These are phyloP conservation scores for Stenodema calcarata DNA, from an alignment of 2,888 invertebrate genomes.

Conservation along the genomic window DNA sequence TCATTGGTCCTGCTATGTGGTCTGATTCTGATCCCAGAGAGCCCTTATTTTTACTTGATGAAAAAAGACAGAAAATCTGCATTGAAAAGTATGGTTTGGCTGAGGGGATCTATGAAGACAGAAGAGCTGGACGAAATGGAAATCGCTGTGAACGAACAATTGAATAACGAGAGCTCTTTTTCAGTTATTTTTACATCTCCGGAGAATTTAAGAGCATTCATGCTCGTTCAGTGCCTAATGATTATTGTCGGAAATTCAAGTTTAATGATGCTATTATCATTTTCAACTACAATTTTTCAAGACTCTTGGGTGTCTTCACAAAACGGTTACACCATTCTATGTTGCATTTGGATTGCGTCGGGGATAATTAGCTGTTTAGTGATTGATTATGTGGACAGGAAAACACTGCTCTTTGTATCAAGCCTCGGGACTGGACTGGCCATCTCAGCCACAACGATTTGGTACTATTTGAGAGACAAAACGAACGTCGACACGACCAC, in stretches of 20 bases:
- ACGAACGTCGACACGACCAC: slow-evolving; percentile 58
- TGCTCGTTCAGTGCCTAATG: slow-evolving; percentile 50
- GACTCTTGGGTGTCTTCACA: slow-evolving; percentile 44
- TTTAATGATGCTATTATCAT: slow-evolving; percentile 55
- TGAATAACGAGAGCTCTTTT: slow-evolving; percentile 44
- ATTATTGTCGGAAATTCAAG: slow-evolving; percentile 54
- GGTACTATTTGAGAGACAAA: slow-evolving; percentile 49
- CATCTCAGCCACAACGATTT: slow-evolving; percentile 40
- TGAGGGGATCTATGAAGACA: slow-evolving; percentile 34
- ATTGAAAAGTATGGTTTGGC: slow-evolving; percentile 34
- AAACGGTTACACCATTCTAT: slow-evolving; percentile 52
- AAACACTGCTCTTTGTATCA: slow-evolving; percentile 53
- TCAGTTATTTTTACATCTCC: slow-evolving; percentile 51
- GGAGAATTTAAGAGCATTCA: slow-evolving; percentile 51
- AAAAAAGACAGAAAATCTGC: slow-evolving; percentile 61
- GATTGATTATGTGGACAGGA: slow-evolving; percentile 54
- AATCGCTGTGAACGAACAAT: slow-evolving; percentile 48
- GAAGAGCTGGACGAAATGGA: slow-evolving; percentile 49
- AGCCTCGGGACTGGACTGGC: slow-evolving; percentile 42
- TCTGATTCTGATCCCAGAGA: slow-evolving; percentile 69
- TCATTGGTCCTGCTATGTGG: slow-evolving; percentile 64
- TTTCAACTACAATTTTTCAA: slow-evolving; percentile 54
- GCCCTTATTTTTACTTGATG: slow-evolving; percentile 69
- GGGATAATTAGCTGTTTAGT: slow-evolving; percentile 42
- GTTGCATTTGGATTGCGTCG: slow-evolving; percentile 45